Base-by-base conservation (phyloP, 2,113 vertebrate genomes). In the rabbit (Oryctolagus cuniculus) region DNA sequence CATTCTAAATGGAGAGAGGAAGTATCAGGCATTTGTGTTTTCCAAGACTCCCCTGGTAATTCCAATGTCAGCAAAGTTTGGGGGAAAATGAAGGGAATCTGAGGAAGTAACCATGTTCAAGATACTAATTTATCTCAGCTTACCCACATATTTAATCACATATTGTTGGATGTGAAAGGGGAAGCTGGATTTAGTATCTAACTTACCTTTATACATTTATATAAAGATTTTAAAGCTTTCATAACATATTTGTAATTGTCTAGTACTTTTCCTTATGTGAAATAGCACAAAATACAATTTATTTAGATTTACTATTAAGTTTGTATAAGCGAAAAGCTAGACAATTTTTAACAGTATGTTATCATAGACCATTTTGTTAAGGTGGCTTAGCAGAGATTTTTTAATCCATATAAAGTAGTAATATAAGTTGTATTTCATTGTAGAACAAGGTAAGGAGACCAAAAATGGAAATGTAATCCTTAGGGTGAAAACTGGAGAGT, bases 311-410 rank as follows among this genome's bases (percentile, higher is more conserved):
- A 44, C 44, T 44, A 44, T 44, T 44, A 44, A 44, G 44, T 44
- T 44, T 44, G 44, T 44, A 6, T 44, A 44, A 44, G 44, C 88
- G 66, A 93, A 11, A 31, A 85, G 24, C 36, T 1, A 63, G 24
- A 34, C 27, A 49, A 84, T 58, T 67, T 88, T 84, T 25, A 66
- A 86, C 34, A 13, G 55, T 55, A 24, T 38, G 36, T 67, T 83
- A 93, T 78, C 73, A 90, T 92, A 92, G 27, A 31, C 75, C 70
- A 61, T 53, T 83, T 93, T 58, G 44, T 6, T 79, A 92, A 51
- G 8, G 22, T 36, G 4, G 13, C 15, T 51, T 90, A 82, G 61
- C 21, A n/a, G 69, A 91, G 31, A 16, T 34, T 78, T 91, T 53
- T 84, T 64, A 63, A 29, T 36, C 84, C 22, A n/a, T 63, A 21